phyloP scores from a whole-genome alignment of 2,888 invertebrate species.

The Subacronicta megacephala region DNA sequence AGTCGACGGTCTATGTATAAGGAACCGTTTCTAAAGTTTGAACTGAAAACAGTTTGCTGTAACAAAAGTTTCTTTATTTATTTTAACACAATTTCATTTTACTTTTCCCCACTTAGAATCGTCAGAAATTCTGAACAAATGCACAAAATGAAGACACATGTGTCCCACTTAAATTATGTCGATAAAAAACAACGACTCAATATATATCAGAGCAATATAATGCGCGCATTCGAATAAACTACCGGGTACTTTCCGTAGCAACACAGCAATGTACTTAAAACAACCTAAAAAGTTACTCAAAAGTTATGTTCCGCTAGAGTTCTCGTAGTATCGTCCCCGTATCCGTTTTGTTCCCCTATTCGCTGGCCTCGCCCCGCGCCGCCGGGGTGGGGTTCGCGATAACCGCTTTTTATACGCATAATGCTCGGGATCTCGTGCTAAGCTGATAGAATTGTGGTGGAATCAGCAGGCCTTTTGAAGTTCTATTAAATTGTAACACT shows the following conservation, averaged over 20 bases:
- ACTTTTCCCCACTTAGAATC: constrained; percentile 50
- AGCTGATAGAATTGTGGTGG: constrained; percentile 89
- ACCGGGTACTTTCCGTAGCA: constrained; percentile 60
- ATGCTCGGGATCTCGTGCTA: constrained; percentile 86
- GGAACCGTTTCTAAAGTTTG: constrained; percentile 60
- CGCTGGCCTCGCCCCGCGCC: constrained; percentile 31
- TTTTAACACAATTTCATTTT: constrained; percentile 36
- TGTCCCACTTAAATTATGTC: constrained; percentile 53
- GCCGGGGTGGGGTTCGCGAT: constrained; percentile 72
- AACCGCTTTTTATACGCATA: constrained; percentile 89
- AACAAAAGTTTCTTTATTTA: constrained; percentile 28
- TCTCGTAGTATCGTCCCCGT: constrained; percentile 63
- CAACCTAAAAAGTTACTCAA: constrained; percentile 72
- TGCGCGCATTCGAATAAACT: constrained; percentile 56
- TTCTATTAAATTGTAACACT: constrained; percentile 89
- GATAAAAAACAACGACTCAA: constrained; percentile 37
- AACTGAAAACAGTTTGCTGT: constrained; percentile 39
- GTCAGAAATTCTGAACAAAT: constrained; percentile 59
- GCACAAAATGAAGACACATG: constrained; percentile 65
- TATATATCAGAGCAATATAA: constrained; percentile 52
- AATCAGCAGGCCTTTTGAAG: constrained; percentile 88
- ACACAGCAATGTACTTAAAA: constrained; percentile 78
- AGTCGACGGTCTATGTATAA: constrained; percentile 58
- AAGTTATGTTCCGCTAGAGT: constrained; percentile 68
- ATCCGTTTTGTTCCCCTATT: constrained; percentile 61